These are phyloP conservation scores for Stegophylla sp. DNA, from an alignment of 2,888 invertebrate genomes.

Conservation along the genomic window DNA sequence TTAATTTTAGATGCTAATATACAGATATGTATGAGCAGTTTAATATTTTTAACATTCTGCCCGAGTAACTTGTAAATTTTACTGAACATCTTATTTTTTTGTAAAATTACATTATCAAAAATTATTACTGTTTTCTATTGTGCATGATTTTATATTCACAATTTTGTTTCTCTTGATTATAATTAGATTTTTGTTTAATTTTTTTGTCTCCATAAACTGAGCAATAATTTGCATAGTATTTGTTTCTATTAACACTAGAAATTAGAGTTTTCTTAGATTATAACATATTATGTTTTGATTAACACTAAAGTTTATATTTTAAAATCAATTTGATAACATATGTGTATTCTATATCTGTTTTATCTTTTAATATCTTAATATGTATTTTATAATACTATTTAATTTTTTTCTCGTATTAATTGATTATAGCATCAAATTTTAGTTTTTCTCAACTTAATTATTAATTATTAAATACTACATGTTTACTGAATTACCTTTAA, in stretches of 20 bases:
- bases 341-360: slow-evolving; percentile 5
- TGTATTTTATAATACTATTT: slow-evolving; percentile 11
- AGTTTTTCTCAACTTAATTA: slow-evolving; percentile 7
- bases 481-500: background rate
- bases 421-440: slow-evolving; percentile 11
- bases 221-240: slow-evolving; percentile 14
- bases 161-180: slow-evolving; percentile 24
- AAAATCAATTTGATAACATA: slow-evolving; percentile 27
- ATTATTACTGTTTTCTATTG: slow-evolving; percentile 34
- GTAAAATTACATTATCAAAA: slow-evolving; percentile 9
- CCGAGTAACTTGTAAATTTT: slow-evolving; percentile 5
- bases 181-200: slow-evolving; percentile 15
- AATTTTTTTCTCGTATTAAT: slow-evolving; percentile 6
- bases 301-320: slow-evolving; percentile 37
- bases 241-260: slow-evolving; percentile 49
- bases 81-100: background rate
- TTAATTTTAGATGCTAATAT: slow-evolving; percentile 7
- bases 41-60: background rate
- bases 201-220: slow-evolving; percentile 16
- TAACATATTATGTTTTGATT: slow-evolving; percentile 34
- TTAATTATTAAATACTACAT: slow-evolving; percentile 16
- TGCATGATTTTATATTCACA: slow-evolving; percentile 13
- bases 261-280: slow-evolving; percentile 30
- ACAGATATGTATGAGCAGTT: background rate
- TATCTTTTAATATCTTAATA: slow-evolving; percentile 17